Conservation (phyloP, 2,113 vertebrate genomes). For the Mirounga angustirostris region DNA sequence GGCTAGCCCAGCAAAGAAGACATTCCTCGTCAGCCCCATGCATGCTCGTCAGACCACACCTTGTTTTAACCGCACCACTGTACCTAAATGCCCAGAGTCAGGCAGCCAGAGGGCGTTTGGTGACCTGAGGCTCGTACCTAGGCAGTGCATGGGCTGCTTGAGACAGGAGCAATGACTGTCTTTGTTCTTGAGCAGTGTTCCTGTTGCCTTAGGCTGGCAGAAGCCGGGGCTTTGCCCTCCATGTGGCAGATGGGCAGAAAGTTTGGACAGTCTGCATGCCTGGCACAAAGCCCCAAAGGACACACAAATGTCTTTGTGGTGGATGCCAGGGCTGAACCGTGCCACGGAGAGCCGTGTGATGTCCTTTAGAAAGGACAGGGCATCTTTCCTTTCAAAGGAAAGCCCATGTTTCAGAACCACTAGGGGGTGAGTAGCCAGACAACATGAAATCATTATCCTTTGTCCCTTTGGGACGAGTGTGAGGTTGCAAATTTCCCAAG, state of each 20-base stretch:
- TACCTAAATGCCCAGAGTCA: background rate
- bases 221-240: background rate
- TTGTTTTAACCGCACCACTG: background rate
- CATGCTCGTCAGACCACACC: background rate
- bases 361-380: slow-evolving; percentile 66
- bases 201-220: background rate
- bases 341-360: background rate
- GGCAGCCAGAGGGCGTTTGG: background rate
- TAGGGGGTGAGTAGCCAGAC: slow-evolving; percentile 44
- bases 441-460: slow-evolving; percentile 60
- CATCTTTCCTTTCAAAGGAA: slow-evolving; percentile 74
- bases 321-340: slow-evolving; percentile 38
- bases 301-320: slow-evolving; percentile 73
- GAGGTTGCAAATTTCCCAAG: slow-evolving; percentile 54
- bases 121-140: background rate
- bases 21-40: background rate
- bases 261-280: background rate
- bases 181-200: background rate
- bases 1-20: background rate
- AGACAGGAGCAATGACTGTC: background rate
- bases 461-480: slow-evolving; percentile 16
- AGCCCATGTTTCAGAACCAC: slow-evolving; percentile 68
- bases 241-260: slow-evolving; percentile 61
- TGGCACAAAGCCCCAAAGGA: background rate
- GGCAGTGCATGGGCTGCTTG: background rate